Evolutionary conservation across 2,888 invertebrate species (phyloP).

Genomic region (Celastrina argiolus): DNA sequence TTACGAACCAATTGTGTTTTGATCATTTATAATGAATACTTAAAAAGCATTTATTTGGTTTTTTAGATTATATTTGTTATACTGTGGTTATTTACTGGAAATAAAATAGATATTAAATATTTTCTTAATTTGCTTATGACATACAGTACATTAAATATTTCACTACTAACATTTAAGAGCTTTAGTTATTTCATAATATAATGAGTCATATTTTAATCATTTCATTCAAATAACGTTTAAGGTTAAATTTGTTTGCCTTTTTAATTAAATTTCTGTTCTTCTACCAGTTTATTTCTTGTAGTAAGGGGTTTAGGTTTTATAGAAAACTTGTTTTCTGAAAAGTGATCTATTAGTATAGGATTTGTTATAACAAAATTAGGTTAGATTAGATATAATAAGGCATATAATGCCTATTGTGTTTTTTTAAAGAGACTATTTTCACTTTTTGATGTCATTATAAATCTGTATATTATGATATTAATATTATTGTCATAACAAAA

Average conservation of each 20-base stretch:
- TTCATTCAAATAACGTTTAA: not conserved
- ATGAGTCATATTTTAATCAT: not conserved
- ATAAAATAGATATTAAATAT: not conserved
- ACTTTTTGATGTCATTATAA: not conserved
- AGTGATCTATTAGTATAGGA: not conserved
- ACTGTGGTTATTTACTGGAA: not conserved
- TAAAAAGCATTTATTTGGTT: slow-evolving; percentile 15
- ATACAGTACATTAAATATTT: too few relatives aligned
- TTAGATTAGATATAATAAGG: not conserved
- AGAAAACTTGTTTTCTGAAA: not conserved
- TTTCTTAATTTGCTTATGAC: not conserved
- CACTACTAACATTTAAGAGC: too few relatives aligned
- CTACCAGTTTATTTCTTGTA: not conserved
- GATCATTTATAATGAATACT: slow-evolving; percentile 23
- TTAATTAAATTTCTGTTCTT: not conserved
- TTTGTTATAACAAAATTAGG: not conserved
- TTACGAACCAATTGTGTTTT: slow-evolving; percentile 46
- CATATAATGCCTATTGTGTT: not conserved
- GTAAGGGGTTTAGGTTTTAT: not conserved
- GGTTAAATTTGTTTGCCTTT: not conserved
- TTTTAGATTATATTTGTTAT: not conserved
- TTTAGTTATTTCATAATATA: too few relatives aligned
- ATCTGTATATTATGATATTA: not conserved
- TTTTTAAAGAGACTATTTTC: not conserved
- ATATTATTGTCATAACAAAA: not conserved